Evolutionary conservation across 2,797 vertebrate genomes (phyloP), one percentile per base, ranked within the genome.

Genomic region (Pseudomugil tenellus): DNA sequence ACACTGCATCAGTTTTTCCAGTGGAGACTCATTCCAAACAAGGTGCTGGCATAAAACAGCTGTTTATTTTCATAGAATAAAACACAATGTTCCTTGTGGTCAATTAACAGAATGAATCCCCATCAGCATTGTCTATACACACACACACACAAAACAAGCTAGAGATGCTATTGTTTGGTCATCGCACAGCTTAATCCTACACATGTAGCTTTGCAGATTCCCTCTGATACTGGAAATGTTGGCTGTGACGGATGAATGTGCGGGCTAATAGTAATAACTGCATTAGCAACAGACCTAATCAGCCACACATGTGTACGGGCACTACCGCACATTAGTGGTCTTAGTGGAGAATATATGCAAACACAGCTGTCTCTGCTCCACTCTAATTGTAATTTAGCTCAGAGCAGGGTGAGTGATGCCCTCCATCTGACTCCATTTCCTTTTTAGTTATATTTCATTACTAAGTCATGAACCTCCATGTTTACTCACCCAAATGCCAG

Each of bases 201-300:
- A 19, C 39, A 23, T 48, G n/a, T 7, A 48, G 19, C 43, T 9
- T 19, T 21, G 21, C 43, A 37, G 21, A 58, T 35, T 60, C 83
- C 79, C 58, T 32, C 72, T 88, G 79, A 91, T 89, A 85, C 81
- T 74, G 62, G 82, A 84, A 81, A 75, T 76, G 84, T 72, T 87
- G 79, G 76, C 74, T 73, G 67, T 91, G 90, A 93, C 91, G 76
- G 84, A 93, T 93, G 84, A 58, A 72, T 71, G 78, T 71, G 69
- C 35, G 11, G 65, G 57, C 66, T 81, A 92, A 92, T 89, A 88
- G 84, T 92, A 91, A 89, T 91, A 92, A 90, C 93, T 89, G 83
- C 84, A 88, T 89, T 88, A 89, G 77, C 59, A 70, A 61, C 70
- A 48, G 62, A 63, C 80, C 62, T 81, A 83, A 87, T 88, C 73